A percentile compares a stretch with the other conserved stretches of the same genome.
Evolutionary conservation across 2,888 invertebrate species (phyloP).

Genomic region (Elmis aenea): DNA sequence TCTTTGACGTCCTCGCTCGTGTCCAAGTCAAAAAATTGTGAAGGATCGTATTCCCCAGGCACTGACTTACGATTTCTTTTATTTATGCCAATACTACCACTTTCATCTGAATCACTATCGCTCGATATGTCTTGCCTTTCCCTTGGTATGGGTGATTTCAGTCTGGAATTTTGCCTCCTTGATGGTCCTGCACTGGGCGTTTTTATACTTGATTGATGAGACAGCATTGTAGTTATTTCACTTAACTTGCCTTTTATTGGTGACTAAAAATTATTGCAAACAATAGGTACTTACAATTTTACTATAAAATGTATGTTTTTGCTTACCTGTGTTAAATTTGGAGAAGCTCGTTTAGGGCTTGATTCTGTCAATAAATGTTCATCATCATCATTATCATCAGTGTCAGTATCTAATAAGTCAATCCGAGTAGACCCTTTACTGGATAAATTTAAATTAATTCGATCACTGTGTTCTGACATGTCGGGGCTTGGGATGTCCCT

Average conservation of each 20-base stretch:
- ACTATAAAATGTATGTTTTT: too few relatives aligned
- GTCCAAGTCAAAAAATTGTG: slow-evolving; percentile 75
- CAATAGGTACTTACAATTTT: too few relatives aligned
- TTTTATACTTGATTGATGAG: slow-evolving; percentile 8
- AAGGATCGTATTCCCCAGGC: slow-evolving; percentile 69
- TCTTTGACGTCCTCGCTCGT: slow-evolving; percentile 84
- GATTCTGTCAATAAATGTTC: too few relatives aligned
- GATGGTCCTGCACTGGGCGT: slow-evolving; percentile 30
- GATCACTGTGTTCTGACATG: too few relatives aligned
- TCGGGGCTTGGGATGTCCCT: slow-evolving; percentile 48
- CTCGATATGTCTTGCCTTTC: slow-evolving; percentile 17
- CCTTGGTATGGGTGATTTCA: slow-evolving; percentile 20
- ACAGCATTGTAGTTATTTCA: too few relatives aligned
- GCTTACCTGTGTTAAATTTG: too few relatives aligned
- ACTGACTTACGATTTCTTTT: slow-evolving; percentile 28
- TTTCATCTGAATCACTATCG: slow-evolving; percentile 37
- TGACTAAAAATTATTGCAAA: too few relatives aligned
- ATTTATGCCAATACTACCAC: slow-evolving; percentile 22
- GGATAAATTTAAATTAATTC: too few relatives aligned
- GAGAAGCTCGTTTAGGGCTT: too few relatives aligned
- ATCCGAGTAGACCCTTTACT: too few relatives aligned
- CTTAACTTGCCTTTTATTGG: too few relatives aligned
- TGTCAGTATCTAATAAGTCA: background rate
- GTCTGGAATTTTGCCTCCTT: slow-evolving; percentile 27
- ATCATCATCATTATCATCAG: background rate